Percentiles rank a stretch among this genome's conserved stretches.
phyloP scores from a whole-genome alignment of 2,797 vertebrate genomes.

The Notoglanidium macrostoma region DNA sequence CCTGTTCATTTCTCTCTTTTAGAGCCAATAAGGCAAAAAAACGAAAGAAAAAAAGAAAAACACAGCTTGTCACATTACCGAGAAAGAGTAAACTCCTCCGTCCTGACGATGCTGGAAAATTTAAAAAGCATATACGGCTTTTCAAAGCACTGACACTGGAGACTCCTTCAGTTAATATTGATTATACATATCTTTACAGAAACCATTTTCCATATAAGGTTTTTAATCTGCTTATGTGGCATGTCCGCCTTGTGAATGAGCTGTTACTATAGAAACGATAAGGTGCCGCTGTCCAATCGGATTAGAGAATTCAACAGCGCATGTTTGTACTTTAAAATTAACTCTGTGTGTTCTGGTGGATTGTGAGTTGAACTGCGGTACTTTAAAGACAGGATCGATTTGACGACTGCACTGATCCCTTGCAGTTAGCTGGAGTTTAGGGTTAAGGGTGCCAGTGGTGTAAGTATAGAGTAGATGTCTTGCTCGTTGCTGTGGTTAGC shows the following conservation, averaged over 20 bases:
- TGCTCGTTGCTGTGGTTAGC: slow-evolving; percentile 33
- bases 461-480: slow-evolving; percentile 13
- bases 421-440: not conserved
- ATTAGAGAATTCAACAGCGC: not conserved
- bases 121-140: not conserved
- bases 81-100: not conserved
- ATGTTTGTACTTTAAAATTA: not conserved
- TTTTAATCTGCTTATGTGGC: not conserved
- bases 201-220: not conserved
- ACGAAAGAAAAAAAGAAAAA: not conserved
- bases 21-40: not conserved
- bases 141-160: not conserved
- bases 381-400: slow-evolving; percentile 8
- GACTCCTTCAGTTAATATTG: not conserved
- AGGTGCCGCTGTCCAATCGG: not conserved
- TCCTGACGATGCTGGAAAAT: not conserved
- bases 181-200: not conserved
- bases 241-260: not conserved
- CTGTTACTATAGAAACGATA: not conserved
- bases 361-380: slow-evolving; percentile 5
- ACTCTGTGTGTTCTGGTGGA: not conserved
- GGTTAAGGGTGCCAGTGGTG: not conserved
- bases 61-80: not conserved
- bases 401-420: not conserved
- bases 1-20: not conserved